Evolutionary conservation across 2,797 vertebrate genomes (phyloP).

Genomic region (Spinibarbus caldwelli): DNA sequence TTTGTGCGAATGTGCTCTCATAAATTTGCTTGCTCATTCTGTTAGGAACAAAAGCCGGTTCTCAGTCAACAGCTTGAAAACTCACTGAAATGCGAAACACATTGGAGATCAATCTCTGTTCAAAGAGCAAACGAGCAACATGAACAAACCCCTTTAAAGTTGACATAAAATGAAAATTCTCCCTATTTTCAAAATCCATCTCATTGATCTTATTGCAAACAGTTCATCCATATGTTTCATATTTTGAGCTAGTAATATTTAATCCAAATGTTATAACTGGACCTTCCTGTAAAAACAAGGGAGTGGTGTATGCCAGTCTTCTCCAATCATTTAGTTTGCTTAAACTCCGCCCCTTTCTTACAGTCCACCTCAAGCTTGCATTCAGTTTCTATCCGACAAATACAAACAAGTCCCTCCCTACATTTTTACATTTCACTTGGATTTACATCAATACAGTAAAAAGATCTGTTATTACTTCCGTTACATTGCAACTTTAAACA

Average conservation of each 20-base stretch:
- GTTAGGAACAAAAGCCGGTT: background rate
- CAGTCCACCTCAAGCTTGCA: background rate
- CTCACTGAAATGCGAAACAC: background rate
- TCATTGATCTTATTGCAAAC: background rate
- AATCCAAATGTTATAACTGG: background rate
- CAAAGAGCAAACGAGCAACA: background rate
- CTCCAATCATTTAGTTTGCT: background rate
- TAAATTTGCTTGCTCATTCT: background rate
- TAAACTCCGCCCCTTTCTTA: background rate
- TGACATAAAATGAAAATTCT: background rate
- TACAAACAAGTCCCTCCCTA: background rate
- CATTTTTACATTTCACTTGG: background rate
- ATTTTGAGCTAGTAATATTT: background rate
- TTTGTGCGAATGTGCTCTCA: too few relatives aligned
- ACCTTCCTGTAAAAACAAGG: background rate
- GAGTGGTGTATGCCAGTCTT: background rate
- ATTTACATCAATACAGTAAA: background rate
- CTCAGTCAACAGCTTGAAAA: background rate
- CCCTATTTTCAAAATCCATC: background rate
- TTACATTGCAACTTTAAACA: too few relatives aligned
- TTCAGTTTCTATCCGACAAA: background rate
- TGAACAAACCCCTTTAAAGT: background rate
- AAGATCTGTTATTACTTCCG: too few relatives aligned
- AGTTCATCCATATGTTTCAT: background rate
- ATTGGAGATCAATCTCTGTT: background rate